phyloP scores from a whole-genome alignment of 2,113 vertebrate genomes.

The Calidris pygmaea region DNA sequence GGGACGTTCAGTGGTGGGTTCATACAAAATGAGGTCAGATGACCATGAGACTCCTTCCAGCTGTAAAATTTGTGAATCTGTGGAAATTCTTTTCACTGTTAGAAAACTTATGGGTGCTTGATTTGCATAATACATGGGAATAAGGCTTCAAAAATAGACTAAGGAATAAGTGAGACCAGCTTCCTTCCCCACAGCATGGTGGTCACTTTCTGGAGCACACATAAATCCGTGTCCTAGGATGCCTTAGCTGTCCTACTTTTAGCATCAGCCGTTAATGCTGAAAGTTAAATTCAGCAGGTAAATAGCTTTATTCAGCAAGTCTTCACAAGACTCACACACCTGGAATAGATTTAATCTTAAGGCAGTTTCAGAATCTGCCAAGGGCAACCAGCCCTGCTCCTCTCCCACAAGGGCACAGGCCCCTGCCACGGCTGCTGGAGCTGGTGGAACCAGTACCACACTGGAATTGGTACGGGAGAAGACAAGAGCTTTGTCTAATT shows the following conservation, averaged over 20 bases:
- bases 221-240: rapidly evolving
- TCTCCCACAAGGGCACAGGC: rapidly evolving
- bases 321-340: background rate
- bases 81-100: background rate
- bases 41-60: background rate
- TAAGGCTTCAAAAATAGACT: background rate
- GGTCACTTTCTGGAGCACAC: background rate
- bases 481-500: background rate
- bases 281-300: background rate
- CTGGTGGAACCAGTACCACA: rapidly evolving
- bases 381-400: background rate
- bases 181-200: rapidly evolving
- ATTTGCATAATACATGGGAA: background rate
- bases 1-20: background rate
- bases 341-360: background rate
- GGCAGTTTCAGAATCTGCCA: rapidly evolving
- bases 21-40: background rate
- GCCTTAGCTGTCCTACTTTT: background rate
- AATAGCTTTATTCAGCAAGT: background rate
- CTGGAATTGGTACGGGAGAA: rapidly evolving
- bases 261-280: background rate
- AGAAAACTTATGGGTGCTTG: background rate
- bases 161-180: no score
- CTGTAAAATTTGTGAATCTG: background rate
- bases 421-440: rapidly evolving